Evolutionary conservation across 2,888 invertebrate genomes (phyloP).

Genomic region (Thalpophila matura): DNA sequence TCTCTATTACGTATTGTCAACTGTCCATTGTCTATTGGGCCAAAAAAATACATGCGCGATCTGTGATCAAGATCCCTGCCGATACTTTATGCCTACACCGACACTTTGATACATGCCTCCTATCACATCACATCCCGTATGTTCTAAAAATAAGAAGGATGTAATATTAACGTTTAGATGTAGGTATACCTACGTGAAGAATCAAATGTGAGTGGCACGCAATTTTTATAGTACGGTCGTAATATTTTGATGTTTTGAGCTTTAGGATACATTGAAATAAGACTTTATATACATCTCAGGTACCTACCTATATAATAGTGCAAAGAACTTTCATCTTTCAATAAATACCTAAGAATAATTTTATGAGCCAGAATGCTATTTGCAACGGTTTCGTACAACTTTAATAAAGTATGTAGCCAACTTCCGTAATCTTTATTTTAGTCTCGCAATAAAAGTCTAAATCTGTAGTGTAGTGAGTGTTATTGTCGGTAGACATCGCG

Average conservation of each 20-base stretch:
- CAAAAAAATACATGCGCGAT: too few relatives aligned
- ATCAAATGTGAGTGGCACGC: slow-evolving; percentile 70
- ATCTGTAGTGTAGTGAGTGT: slow-evolving; percentile 52
- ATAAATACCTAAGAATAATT: slow-evolving; percentile 44
- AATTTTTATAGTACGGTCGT: slow-evolving; percentile 78
- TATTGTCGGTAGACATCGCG: slow-evolving; percentile 59
- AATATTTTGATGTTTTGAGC: slow-evolving; percentile 77
- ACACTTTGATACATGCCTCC: slow-evolving; percentile 9
- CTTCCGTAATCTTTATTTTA: slow-evolving; percentile 61
- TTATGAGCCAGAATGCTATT: slow-evolving; percentile 48
- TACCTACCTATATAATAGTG: slow-evolving; percentile 24
- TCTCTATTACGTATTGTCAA: too few relatives aligned
- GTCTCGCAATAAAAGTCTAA: slow-evolving; percentile 58
- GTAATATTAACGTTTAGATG: slow-evolving; percentile 67
- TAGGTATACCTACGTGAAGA: slow-evolving; percentile 67
- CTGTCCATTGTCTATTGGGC: too few relatives aligned
- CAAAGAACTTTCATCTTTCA: slow-evolving; percentile 42
- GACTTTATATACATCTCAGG: slow-evolving; percentile 48
- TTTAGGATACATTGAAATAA: slow-evolving; percentile 72
- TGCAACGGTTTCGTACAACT: slow-evolving; percentile 38
- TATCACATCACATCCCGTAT: slow-evolving; percentile 23
- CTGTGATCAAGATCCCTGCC: too few relatives aligned
- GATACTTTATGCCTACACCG: too few relatives aligned
- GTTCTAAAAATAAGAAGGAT: slow-evolving; percentile 62
- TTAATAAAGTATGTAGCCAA: slow-evolving; percentile 47